Evolutionary conservation across 1,140 invertebrate species (phyloP).

Genomic region (Galendromus occidentalis): DNA sequence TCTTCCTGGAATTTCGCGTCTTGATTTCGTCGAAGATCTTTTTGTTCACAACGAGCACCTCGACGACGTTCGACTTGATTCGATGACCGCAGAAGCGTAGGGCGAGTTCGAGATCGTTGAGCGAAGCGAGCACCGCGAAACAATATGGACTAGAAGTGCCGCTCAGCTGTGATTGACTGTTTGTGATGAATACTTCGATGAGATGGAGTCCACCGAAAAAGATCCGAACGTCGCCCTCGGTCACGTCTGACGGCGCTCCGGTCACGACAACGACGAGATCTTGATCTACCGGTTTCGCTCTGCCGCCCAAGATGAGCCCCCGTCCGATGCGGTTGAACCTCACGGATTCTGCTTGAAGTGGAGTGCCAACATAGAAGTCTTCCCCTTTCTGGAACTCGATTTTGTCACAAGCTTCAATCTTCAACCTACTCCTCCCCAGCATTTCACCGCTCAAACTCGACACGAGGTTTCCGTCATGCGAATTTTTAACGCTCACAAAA

Average conservation of each 20-base stretch:
- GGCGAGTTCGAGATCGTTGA: constrained; percentile 35
- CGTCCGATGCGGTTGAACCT: background rate
- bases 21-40: constrained; percentile 14
- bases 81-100: constrained; percentile 22
- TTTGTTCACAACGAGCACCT: constrained; percentile 20
- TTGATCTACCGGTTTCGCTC: constrained; percentile 3
- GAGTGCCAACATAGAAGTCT: background rate
- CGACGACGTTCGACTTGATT: constrained; percentile 23
- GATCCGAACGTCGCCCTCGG: constrained; percentile 52
- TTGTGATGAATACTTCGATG: constrained; percentile 41
- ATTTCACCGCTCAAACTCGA: background rate
- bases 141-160: constrained; percentile 35
- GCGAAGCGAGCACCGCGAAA: constrained; percentile 48
- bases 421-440: background rate
- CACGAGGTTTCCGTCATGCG: background rate
- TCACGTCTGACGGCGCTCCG: constrained; percentile 48
- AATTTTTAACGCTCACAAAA: background rate
- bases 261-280: constrained; percentile 34
- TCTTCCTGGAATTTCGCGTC: constrained; percentile 11
- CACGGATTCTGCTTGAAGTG: background rate
- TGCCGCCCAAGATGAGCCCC: background rate
- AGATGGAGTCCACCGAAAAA: constrained; percentile 49
- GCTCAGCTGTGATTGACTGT: constrained; percentile 30
- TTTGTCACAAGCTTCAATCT: background rate
- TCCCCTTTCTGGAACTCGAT: constrained; percentile 1